phyloP scores from a whole-genome alignment of 2,113 vertebrate species.

The Pipra filicauda region DNA sequence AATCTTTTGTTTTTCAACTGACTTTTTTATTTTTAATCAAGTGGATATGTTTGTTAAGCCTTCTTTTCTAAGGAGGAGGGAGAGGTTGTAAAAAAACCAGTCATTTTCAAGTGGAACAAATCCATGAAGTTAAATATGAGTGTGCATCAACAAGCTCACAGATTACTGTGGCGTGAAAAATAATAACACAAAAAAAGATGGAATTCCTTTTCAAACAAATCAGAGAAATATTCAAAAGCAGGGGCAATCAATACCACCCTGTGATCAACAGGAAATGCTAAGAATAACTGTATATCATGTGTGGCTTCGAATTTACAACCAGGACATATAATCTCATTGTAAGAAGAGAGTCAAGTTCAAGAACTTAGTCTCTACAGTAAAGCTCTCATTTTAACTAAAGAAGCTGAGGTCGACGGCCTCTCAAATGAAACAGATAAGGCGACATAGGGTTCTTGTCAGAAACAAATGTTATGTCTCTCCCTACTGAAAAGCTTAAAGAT shows the following conservation, averaged over 20 bases:
- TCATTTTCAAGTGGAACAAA: background rate
- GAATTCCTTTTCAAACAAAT: conserved; percentile 3
- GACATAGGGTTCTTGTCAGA: conserved; percentile 82
- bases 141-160: background rate
- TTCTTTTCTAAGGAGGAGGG: background rate
- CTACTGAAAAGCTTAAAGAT: conserved; percentile 81
- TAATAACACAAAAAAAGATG: background rate
- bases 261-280: conserved; percentile 72
- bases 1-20: background rate
- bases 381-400: conserved; percentile 75
- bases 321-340: conserved; percentile 67
- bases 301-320: conserved; percentile 69
- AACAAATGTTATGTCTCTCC: conserved; percentile 81
- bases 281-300: conserved; percentile 68
- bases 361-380: conserved; percentile 67
- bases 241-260: conserved; percentile 38
- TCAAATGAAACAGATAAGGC: conserved; percentile 84
- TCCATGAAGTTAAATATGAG: background rate
- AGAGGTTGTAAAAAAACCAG: background rate
- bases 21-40: background rate
- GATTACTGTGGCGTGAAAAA: background rate
- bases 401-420: conserved; percentile 71
- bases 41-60: background rate
- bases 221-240: conserved; percentile 7
- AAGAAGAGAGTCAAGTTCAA: conserved; percentile 75